phyloP scores from a whole-genome alignment of 2,888 invertebrate genomes.

The Mesochorus sp. region DNA sequence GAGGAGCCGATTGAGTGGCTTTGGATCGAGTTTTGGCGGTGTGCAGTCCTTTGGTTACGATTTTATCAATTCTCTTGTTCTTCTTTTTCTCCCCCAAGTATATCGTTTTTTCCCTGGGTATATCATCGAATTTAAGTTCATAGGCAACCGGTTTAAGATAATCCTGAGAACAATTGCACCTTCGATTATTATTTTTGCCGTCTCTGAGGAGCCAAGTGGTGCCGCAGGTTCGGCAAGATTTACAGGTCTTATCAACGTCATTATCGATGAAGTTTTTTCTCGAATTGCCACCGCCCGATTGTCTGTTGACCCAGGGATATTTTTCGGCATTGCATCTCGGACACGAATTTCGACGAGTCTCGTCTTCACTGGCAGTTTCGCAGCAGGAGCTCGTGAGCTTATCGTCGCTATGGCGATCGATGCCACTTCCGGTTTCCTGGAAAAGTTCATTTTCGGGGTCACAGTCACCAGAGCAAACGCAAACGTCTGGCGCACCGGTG shows the following conservation, averaged over 20 bases:
- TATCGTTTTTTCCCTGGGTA: constrained; percentile 14
- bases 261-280: constrained; percentile 54
- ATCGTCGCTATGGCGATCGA: constrained; percentile 5
- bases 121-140: constrained; percentile 79
- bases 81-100: constrained; percentile 47
- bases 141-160: constrained; percentile 82
- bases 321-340: constrained; percentile 7
- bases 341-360: constrained; percentile 1
- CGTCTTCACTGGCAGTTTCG: constrained; percentile 29
- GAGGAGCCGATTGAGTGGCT: constrained; percentile 23
- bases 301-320: neutral
- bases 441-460: constrained; percentile 69
- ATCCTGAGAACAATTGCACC: constrained; percentile 71
- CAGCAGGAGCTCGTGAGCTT: constrained; percentile 36
- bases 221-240: constrained; percentile 75
- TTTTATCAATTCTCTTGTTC: constrained; percentile 1
- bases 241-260: constrained; percentile 58
- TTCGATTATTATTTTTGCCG: constrained; percentile 67
- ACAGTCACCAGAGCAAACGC: constrained; percentile 59
- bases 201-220: constrained; percentile 63
- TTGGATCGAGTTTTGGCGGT: constrained; percentile 27
- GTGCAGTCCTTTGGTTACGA: constrained; percentile 31
- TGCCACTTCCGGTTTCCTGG: neutral
- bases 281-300: neutral
- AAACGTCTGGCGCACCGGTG: neutral